A percentile compares a stretch with the other conserved stretches of the same genome.
These are phyloP conservation scores for Leucophenga maculata DNA, from an alignment of 2,888 invertebrate species.

Conservation along the genomic window DNA sequence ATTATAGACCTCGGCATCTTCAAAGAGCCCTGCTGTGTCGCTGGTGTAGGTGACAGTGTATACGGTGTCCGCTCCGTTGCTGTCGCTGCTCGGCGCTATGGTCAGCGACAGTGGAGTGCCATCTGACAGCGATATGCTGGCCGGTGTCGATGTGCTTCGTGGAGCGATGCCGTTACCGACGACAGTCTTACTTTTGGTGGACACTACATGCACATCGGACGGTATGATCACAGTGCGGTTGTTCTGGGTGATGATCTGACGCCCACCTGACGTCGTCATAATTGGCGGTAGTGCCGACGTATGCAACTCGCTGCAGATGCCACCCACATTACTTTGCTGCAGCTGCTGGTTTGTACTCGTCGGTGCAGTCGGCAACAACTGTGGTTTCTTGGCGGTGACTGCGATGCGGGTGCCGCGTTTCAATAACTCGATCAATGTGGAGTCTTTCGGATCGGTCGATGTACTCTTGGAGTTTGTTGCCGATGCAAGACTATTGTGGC, in stretches of 20 bases:
- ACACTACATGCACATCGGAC: slow-evolving; percentile 66
- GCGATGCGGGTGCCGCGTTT: slow-evolving; percentile 81
- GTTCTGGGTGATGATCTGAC: slow-evolving; percentile 74
- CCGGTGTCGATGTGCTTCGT: slow-evolving; percentile 35
- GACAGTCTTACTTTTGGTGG: slow-evolving; percentile 56
- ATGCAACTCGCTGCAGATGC: slow-evolving; percentile 10
- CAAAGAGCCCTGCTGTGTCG: slow-evolving; percentile 76
- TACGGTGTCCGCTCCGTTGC: slow-evolving; percentile 73
- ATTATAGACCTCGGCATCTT: slow-evolving; percentile 84
- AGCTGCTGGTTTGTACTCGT: slow-evolving; percentile 56
- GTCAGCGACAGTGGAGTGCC: slow-evolving; percentile 70
- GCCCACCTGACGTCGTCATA: slow-evolving; percentile 59
- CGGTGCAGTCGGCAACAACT: slow-evolving; percentile 77
- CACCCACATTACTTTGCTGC: slow-evolving; percentile 18
- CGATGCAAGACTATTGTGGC: slow-evolving; percentile 49
- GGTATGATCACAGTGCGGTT: slow-evolving; percentile 71
- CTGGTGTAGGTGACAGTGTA: slow-evolving; percentile 76
- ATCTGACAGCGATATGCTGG: slow-evolving; percentile 62
- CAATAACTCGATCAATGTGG: slow-evolving; percentile 84
- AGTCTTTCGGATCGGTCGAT: slow-evolving; percentile 77
- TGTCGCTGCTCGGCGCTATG: slow-evolving; percentile 65
- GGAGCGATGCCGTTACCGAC: slow-evolving; percentile 49
- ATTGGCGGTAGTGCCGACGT: slow-evolving; percentile 27
- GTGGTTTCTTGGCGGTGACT: slow-evolving; percentile 76
- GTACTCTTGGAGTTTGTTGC: slow-evolving; percentile 68